phyloP scores from a whole-genome alignment of 2,888 invertebrate genomes.

The Salticus scenicus region DNA sequence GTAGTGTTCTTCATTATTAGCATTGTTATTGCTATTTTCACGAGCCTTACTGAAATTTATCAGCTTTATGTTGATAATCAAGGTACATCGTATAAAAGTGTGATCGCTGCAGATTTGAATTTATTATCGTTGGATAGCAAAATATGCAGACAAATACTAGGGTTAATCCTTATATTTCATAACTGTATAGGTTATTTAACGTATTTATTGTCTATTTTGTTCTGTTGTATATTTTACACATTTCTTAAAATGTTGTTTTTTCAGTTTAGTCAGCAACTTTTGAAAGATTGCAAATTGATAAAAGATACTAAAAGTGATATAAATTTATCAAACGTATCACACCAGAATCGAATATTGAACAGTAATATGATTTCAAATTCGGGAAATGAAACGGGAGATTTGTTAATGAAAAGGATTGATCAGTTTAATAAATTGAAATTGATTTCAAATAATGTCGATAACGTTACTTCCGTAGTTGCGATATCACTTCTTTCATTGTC shows the following conservation, averaged over 20 bases:
- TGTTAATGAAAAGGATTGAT: background rate
- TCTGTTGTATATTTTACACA: background rate
- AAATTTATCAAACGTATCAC: background rate
- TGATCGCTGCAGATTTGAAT: background rate
- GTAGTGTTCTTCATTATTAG: background rate
- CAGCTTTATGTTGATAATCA: background rate
- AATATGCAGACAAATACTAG: background rate
- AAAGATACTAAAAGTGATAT: background rate
- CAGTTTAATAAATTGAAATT: background rate
- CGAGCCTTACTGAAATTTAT: background rate
- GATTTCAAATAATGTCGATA: background rate
- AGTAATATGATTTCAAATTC: background rate
- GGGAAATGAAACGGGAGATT: background rate
- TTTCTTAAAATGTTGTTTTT: background rate
- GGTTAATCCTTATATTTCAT: background rate
- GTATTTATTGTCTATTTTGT: background rate
- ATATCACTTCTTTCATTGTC: background rate
- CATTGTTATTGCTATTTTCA: background rate
- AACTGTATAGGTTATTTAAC: background rate
- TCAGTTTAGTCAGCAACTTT: background rate
- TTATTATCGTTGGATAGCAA: background rate
- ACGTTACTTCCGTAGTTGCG: background rate
- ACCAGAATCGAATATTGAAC: background rate
- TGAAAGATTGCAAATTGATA: background rate
- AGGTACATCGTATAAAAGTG: background rate